phyloP scores from a whole-genome alignment of 2,888 invertebrate genomes.

The Perizoma flavofasciatum region DNA sequence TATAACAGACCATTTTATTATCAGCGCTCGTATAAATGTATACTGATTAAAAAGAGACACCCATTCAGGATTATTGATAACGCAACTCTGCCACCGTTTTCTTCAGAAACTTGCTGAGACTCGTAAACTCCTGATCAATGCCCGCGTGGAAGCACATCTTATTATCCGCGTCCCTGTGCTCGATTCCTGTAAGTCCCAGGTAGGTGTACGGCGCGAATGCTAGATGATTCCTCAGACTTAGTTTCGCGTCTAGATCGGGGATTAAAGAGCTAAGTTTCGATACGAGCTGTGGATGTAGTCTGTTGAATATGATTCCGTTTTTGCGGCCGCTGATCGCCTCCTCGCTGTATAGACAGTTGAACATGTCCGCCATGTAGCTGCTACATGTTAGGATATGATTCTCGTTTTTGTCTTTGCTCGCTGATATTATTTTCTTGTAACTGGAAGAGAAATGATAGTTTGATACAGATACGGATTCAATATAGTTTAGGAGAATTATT shows the following conservation, averaged over 20 bases:
- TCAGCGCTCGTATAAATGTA: too few species aligned
- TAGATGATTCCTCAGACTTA: constrained; percentile 66
- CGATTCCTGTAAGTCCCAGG: constrained; percentile 45
- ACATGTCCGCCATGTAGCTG: constrained; percentile 60
- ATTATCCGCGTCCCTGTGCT: constrained; percentile 53
- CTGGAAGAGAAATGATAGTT: constrained; percentile 46
- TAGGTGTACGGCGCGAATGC: constrained; percentile 70
- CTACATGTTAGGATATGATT: constrained; percentile 53
- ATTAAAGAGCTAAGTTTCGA: constrained; percentile 55
- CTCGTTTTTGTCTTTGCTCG: constrained; percentile 45
- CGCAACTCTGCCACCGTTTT: constrained; percentile 54
- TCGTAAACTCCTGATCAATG: constrained; percentile 54
- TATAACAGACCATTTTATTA: too few species aligned
- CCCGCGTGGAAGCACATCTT: constrained; percentile 57
- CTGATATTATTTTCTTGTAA: constrained; percentile 61
- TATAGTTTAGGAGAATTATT: too few species aligned
- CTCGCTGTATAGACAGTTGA: constrained; percentile 68
- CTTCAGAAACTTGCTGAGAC: constrained; percentile 57
- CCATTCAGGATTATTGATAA: not conserved
- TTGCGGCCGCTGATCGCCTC: constrained; percentile 51
- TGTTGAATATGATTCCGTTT: constrained; percentile 60
- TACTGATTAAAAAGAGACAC: too few species aligned
- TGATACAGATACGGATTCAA: not conserved
- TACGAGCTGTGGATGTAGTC: constrained; percentile 59
- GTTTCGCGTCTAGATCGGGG: constrained; percentile 58